These are phyloP conservation scores for Allacma fusca DNA, from an alignment of 2,888 invertebrate genomes.

Conservation along the genomic window DNA sequence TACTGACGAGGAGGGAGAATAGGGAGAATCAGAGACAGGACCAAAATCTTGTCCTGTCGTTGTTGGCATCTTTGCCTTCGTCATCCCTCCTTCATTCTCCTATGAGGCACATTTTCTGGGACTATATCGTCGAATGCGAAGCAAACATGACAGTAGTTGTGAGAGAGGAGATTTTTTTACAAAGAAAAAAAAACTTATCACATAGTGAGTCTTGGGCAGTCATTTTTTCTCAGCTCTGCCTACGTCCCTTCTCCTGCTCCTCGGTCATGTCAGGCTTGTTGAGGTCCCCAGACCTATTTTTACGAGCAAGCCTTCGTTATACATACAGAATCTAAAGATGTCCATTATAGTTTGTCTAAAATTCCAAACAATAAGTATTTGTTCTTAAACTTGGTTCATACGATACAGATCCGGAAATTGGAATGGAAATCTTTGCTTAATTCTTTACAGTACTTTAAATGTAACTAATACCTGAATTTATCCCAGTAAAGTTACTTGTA, in stretches of 20 bases:
- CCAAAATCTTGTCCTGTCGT: constrained; percentile 33
- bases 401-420: no score
- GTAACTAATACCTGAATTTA: no score
- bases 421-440: no score
- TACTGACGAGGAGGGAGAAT: no score
- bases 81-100: constrained; percentile 11
- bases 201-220: constrained; percentile 10
- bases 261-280: neutral
- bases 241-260: neutral
- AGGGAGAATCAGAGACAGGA: neutral
- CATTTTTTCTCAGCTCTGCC: constrained; percentile 8
- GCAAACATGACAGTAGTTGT: constrained; percentile 23
- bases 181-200: constrained; percentile 38
- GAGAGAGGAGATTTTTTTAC: constrained; percentile 7
- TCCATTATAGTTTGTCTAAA: no score
- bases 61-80: constrained; percentile 36
- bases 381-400: no score
- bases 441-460: no score
- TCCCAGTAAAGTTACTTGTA: no score
- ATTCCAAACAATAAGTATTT: no score
- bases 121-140: neutral
- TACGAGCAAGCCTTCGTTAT: no score
- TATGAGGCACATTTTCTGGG: neutral
- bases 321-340: no score
- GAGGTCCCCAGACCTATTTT: no score